A percentile compares a stretch with the other conserved stretches of the same genome.
phyloP scores from a whole-genome alignment of 2,797 vertebrate species.

The Mormyrops boulengeri region DNA sequence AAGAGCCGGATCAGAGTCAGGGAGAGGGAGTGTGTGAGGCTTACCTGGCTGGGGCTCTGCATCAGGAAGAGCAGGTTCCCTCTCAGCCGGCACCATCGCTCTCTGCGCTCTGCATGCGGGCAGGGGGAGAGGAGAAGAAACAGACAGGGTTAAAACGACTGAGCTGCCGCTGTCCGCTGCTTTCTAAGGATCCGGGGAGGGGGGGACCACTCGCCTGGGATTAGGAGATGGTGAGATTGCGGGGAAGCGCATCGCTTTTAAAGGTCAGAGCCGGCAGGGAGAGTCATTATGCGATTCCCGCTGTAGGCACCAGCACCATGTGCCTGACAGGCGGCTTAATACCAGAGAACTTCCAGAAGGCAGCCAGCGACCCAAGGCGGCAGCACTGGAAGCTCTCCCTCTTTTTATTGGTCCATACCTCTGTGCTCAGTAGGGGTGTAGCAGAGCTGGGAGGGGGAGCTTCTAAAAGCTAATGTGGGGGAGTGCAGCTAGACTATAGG shows the following conservation, averaged over 20 bases:
- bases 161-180: neutral
- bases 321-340: conserved; percentile 47
- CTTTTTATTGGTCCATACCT: conserved; percentile 28
- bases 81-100: conserved; percentile 59
- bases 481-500: neutral
- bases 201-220: conserved; percentile 45
- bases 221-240: conserved; percentile 41
- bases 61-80: conserved; percentile 53
- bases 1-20: neutral
- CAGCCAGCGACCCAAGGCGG: conserved; percentile 35
- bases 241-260: conserved; percentile 52
- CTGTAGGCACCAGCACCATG: conserved; percentile 40
- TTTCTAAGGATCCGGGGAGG: conserved; percentile 40
- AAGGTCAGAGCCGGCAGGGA: conserved; percentile 54
- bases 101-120: conserved; percentile 18
- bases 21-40: neutral
- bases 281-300: conserved; percentile 48
- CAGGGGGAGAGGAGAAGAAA: neutral
- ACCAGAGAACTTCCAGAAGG: conserved; percentile 50
- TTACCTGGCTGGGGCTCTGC: conserved; percentile 60
- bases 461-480: neutral
- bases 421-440: conserved; percentile 22
- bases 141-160: neutral
- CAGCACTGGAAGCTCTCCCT: conserved; percentile 13
- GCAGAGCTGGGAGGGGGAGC: neutral